These are phyloP conservation scores for Mimachlamys varia DNA, from an alignment of 2,888 invertebrate genomes.

Conservation along the genomic window DNA sequence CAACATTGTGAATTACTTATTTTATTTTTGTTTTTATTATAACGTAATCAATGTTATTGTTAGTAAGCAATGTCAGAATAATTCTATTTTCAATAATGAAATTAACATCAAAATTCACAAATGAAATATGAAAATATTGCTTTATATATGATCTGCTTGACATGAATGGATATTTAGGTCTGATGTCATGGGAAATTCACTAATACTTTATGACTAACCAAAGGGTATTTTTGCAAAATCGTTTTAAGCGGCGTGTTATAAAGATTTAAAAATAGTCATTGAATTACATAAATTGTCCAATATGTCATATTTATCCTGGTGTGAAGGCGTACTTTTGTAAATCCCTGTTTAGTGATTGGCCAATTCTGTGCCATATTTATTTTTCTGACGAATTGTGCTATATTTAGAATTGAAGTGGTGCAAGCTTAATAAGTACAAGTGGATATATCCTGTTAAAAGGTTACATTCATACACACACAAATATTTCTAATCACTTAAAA, in stretches of 20 bases:
- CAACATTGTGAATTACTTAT: no score
- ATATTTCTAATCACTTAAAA: neutral
- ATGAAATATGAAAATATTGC: no score
- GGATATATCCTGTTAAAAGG: neutral
- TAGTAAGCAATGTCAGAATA: no score
- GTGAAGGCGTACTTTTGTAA: no score
- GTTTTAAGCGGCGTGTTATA: neutral
- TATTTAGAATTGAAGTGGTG: neutral
- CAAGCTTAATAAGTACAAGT: neutral
- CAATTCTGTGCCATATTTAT: neutral
- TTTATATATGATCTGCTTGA: neutral
- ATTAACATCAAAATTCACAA: no score
- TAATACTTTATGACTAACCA: neutral
- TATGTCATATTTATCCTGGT: neutral
- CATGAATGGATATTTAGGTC: neutral
- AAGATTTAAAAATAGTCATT: neutral
- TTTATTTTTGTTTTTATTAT: no score
- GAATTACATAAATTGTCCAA: neutral
- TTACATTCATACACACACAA: neutral
- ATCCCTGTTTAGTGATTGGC: neutral
- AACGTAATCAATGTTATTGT: no score
- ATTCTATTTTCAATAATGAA: no score
- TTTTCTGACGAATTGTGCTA: slow-evolving; percentile 5
- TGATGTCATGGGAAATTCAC: neutral
- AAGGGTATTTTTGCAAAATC: neutral